Base-by-base conservation (phyloP, 1,140 invertebrate genomes). In the Drosophila eugracilis region DNA sequence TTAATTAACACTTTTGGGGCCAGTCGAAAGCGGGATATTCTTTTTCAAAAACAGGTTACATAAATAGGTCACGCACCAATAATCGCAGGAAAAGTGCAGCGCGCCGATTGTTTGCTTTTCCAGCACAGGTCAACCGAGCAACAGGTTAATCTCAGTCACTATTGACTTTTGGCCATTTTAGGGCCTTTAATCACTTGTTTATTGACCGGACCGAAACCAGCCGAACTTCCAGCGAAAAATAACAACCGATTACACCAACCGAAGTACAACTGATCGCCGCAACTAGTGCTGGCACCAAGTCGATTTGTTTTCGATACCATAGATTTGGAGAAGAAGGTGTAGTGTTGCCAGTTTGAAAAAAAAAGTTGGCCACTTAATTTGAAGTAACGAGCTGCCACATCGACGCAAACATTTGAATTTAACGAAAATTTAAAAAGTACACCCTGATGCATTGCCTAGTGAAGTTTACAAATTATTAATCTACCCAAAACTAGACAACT, bases 41-140 rank as follows among this genome's bases (percentile, higher is more conserved):
- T 83, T 80, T 69, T 69, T 59, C 17, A 49, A 85, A 84, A 89
- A 89, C 85, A 89, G 85, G 85, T 89, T 89, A 89, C 85, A 89
- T 89, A 89, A 89, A 89, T 89, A 75, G 85, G 85, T 89, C 85
- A 86, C 83, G 83, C 83, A 88, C 83, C 81, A 83, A 65, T 60
- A 79, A 69, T 67, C 62, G 53, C 60, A 34, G 52, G 50, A 75
- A 57, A 57, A 81, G 65, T 72, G 83, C 78, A 74, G 57, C 74
- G 83, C 81, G 59, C 83, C 79, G 70, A 73, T 47, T 57, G 50
- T 47, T 45, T 32, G 30, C 42, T 26, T 21, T 59, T 70, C 39
- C 28, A 44, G 24, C 24, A 28, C 44, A 28, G 36, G 10, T 44
- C 41, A 28, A 14, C 21, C 7, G 22, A 62, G 30, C 59, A 55